Evolutionary conservation across 2,113 vertebrate species (phyloP).

Genomic region (Pedetes capensis): DNA sequence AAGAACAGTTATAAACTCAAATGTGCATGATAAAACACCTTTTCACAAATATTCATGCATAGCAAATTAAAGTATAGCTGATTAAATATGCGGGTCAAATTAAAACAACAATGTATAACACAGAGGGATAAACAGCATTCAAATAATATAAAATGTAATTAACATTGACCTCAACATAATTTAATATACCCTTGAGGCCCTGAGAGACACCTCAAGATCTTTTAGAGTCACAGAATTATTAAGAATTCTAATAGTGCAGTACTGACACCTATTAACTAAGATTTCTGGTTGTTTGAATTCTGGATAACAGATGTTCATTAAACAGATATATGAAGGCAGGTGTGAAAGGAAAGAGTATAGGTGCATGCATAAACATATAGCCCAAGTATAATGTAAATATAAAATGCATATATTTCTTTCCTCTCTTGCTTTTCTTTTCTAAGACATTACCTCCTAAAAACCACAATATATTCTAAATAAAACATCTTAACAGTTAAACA

Average conservation of each 20-base stretch:
- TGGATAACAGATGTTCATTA: not conserved
- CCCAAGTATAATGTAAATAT: not conserved
- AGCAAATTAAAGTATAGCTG: conserved; percentile 13
- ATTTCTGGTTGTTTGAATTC: not conserved
- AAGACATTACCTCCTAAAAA: not conserved
- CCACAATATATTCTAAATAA: not conserved
- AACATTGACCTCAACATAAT: not conserved
- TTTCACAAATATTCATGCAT: not conserved
- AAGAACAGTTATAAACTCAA: not conserved
- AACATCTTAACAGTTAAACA: conserved; percentile 20
- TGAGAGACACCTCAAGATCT: not conserved
- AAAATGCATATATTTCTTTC: not conserved
- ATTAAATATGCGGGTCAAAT: conserved; percentile 1
- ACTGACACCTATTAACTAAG: not conserved
- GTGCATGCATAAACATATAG: not conserved
- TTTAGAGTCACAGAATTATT: not conserved
- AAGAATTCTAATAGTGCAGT: not conserved
- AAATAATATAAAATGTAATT: conserved; percentile 35
- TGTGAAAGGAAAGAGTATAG: not conserved
- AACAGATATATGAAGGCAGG: not conserved
- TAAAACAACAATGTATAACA: conserved; percentile 6
- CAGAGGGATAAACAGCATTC: not conserved
- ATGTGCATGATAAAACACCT: not conserved
- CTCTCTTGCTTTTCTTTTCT: not conserved
- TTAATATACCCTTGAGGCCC: not conserved